These are phyloP conservation scores for Tauraco erythrolophus DNA, from an alignment of 2,113 vertebrate genomes.

Conservation along the genomic window DNA sequence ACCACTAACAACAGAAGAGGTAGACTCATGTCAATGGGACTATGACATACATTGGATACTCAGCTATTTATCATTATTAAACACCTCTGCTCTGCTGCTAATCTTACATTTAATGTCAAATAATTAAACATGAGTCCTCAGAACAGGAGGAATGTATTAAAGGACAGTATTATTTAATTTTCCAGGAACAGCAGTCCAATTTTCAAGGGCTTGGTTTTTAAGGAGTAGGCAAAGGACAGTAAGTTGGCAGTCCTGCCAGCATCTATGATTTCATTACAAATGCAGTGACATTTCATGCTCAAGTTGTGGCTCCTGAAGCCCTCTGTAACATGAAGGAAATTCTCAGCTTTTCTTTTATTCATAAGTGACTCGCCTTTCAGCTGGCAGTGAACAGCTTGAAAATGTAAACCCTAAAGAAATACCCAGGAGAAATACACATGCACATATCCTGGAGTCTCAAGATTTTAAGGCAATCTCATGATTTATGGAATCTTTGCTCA, in stretches of 20 bases:
- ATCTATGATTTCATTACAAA: neutral
- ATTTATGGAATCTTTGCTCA: neutral
- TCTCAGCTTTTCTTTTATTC: conserved; percentile 35
- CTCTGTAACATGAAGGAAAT: neutral
- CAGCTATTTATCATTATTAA: neutral
- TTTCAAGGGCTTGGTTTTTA: neutral
- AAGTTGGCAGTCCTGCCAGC: neutral
- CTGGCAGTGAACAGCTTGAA: neutral
- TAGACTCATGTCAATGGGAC: neutral
- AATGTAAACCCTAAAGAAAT: neutral
- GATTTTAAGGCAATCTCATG: neutral
- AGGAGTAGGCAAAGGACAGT: neutral
- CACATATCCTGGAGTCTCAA: neutral
- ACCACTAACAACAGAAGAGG: neutral
- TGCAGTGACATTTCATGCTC: conserved; percentile 9
- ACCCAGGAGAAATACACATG: neutral
- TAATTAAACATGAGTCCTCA: neutral
- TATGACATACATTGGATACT: neutral
- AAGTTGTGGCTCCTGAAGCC: neutral
- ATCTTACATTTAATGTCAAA: neutral
- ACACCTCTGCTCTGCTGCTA: neutral
- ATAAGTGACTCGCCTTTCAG: neutral
- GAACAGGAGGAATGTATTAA: neutral
- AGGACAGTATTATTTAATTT: neutral
- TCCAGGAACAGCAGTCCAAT: neutral